Conservation (phyloP, 2,888 invertebrate genomes). For the Drosophila borborema region DNA sequence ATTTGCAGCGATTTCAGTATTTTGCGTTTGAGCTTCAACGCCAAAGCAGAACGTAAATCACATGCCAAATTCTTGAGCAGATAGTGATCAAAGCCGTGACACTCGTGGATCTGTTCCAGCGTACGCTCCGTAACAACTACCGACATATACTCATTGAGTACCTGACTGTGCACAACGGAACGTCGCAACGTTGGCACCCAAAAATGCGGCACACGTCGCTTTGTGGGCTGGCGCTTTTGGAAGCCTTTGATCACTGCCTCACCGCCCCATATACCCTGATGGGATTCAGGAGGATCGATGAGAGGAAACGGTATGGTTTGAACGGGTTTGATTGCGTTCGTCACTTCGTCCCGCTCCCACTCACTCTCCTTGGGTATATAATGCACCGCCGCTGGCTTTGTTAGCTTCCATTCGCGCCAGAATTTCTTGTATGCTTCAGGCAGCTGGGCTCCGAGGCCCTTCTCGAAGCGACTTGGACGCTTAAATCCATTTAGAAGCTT, state of each 20-base stretch:
- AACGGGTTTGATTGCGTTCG: constrained; percentile 90
- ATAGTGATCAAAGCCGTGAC: constrained; percentile 97
- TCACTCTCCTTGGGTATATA: constrained; percentile 91
- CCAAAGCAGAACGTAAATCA: constrained; percentile 94
- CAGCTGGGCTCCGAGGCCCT: constrained; percentile 89
- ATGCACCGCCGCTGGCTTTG: constrained; percentile 88
- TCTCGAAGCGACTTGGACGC: constrained; percentile 87
- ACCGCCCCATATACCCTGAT: constrained; percentile 97
- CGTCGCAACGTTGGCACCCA: constrained; percentile 94
- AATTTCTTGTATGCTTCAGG: constrained; percentile 94
- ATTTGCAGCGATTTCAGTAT: constrained; percentile 91
- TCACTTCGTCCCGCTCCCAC: constrained; percentile 90
- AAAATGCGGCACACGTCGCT: constrained; percentile 91
- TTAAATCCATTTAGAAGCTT: constrained; percentile 85
- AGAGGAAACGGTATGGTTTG: constrained; percentile 92
- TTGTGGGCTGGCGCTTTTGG: constrained; percentile 87
- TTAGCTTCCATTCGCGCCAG: constrained; percentile 92
- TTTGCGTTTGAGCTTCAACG: constrained; percentile 93
- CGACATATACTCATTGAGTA: constrained; percentile 93
- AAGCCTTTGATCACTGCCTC: constrained; percentile 97
- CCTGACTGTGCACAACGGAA: constrained; percentile 94
- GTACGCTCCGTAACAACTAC: constrained; percentile 94
- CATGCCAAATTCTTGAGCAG: constrained; percentile 96
- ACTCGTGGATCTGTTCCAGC: constrained; percentile 93
- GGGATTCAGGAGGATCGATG: constrained; percentile 91